Base-by-base conservation (phyloP, 1,140 invertebrate genomes). In the Sitobion miscanthi region DNA sequence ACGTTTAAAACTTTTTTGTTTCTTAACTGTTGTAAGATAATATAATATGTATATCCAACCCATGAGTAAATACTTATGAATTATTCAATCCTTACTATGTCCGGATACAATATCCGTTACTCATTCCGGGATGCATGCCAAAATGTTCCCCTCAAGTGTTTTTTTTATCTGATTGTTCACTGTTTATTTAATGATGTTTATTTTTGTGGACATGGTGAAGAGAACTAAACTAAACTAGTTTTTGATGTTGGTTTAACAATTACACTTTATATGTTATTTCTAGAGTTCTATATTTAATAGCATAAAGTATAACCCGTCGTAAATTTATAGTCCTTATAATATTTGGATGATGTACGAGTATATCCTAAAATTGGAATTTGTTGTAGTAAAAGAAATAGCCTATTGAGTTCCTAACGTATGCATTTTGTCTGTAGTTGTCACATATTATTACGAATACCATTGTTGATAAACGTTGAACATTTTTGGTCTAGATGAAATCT, bases 31-130 rank as follows among this genome's bases (percentile, higher is more conserved):
- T 42, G 52, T 57, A 90, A 47, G 20, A 52, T n/a, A 35, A 25
- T 25, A 87, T 86, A 14, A 30, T 47, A 86, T 54, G 20, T 89
- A 57, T 21, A 57, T 42, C n/a, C 54, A 89, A 89, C 38, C n/a
- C 52, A 57, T 57, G 52, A 57, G n/a, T n/a, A 57, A 89, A 89
- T 54, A 54, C 87, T 62, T 90, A 90, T 90, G 54, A 90, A 90
- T 90, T 90, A 90, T 90, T 90, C 88, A 90, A 90, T 90, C 38
- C 52, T 89, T 57, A 25, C 87, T 57, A 62, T 90, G 38, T 90
- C 54, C 88, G 88, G 88, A 62, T 62, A 62, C 52, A 62, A 90
- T 90, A 90, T 62, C 52, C 88, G 88, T 90, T 90, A 38, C 23
- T 62, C 14, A 42, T 90, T 90, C 21, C 38, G 57, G 54, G 35